phyloP scores from a whole-genome alignment of 1,140 invertebrate genomes.

The Philopotamus ludificatus region DNA sequence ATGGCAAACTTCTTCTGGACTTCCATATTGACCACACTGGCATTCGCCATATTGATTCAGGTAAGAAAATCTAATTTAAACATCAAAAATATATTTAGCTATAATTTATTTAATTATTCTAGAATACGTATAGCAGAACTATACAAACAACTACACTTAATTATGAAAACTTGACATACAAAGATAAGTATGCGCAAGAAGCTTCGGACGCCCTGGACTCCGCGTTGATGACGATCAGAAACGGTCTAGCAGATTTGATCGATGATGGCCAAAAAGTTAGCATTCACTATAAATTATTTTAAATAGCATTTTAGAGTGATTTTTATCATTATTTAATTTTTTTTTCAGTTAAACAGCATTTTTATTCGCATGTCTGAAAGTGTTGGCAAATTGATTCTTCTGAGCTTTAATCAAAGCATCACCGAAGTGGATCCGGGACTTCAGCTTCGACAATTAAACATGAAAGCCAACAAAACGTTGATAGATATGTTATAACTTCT shows the following conservation, averaged over 20 bases:
- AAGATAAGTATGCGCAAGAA: conserved; percentile 32
- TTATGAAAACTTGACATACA: neutral
- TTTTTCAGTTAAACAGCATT: conserved; percentile 14
- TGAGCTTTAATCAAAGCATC: neutral
- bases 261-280: conserved; percentile 32
- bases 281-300: no score
- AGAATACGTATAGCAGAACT: neutral
- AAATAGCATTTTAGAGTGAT: no score
- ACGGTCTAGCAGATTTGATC: conserved; percentile 29
- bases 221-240: conserved; percentile 28
- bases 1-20: neutral
- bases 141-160: neutral
- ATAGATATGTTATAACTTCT: no score
- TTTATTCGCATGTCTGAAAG: conserved; percentile 8
- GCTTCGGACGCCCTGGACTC: conserved; percentile 36
- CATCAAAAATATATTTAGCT: no score
- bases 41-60: neutral
- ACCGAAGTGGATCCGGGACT: neutral
- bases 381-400: conserved; percentile 5
- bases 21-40: neutral
- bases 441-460: conserved; percentile 1
- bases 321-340: neutral
- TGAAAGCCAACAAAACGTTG: conserved; percentile 7
- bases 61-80: no score
- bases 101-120: conserved; percentile 1